These are phyloP conservation scores for Acipenser transmontanus DNA, from an alignment of 2,797 vertebrate species.

Conservation along the genomic window DNA sequence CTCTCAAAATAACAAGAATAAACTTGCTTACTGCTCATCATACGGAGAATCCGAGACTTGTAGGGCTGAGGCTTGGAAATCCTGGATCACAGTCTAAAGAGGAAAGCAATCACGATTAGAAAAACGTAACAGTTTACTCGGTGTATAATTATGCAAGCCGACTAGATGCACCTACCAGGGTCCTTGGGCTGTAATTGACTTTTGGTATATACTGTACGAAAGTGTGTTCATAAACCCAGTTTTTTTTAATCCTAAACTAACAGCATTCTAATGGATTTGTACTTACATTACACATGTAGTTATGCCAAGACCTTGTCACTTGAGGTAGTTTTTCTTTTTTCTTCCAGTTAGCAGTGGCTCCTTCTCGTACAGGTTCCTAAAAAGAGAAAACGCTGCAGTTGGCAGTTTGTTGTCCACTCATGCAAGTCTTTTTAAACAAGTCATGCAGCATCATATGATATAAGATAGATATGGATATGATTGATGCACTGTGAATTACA, in stretches of 20 bases:
- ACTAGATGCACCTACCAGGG: too few relatives aligned
- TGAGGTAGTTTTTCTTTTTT: constrained; percentile 96
- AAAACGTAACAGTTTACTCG: too few relatives aligned
- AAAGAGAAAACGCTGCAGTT: constrained; percentile 19
- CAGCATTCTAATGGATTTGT: neutral
- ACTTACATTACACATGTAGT: constrained; percentile 98
- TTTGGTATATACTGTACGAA: too few relatives aligned
- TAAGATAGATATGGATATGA: too few relatives aligned
- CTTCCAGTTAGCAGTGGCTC: constrained; percentile 86
- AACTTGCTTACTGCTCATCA: constrained; percentile 84
- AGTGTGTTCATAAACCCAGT: too few relatives aligned
- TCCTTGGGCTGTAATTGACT: too few relatives aligned
- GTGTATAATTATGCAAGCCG: too few relatives aligned
- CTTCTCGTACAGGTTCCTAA: constrained; percentile 89
- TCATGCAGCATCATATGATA: too few relatives aligned
- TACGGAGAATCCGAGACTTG: constrained; percentile 97
- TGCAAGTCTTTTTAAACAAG: neutral
- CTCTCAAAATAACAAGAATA: constrained; percentile 9
- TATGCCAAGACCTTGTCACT: constrained; percentile 94
- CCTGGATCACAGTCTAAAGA: constrained; percentile 89
- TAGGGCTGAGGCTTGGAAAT: constrained; percentile 92
- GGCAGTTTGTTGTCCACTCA: constrained; percentile 3
- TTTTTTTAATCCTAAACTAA: neutral
- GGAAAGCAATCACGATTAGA: neutral
- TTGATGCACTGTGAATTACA: too few relatives aligned